Evolutionary conservation across 2,113 vertebrate genomes (phyloP), one percentile per base, ranked within the genome.

Genomic region (Zosterops lateralis): DNA sequence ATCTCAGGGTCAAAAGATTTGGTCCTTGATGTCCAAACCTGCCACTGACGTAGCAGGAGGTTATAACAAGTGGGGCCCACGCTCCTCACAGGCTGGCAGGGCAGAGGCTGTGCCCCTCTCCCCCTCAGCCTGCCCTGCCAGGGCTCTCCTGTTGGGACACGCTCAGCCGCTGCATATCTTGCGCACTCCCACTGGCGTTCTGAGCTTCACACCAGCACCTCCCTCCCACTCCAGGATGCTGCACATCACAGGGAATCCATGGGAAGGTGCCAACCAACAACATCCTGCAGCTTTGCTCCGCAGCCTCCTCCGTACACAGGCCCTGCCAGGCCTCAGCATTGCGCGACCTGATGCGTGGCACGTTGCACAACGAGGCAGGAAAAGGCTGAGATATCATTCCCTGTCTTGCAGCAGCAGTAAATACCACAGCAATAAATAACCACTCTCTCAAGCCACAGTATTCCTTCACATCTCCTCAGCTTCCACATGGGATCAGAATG

Each of bases 211-310:
- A 56, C 38, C 14, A 14, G 87, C 87, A 92, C 78, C 74, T 87
- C 53, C 93, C 93, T 94, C 78, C 57, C 73, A 64, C 85, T 48
- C 72, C 3, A 1, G 62, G 87, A 92, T 84, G 77, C 89, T 89
- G 87, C 51, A 62, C 87, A 75, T 89, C 80, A 73, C 60, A 92
- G 74, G 70, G 70, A 92, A 78, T 24, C 93, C 90, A 68, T 72
- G 95, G 70, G 81, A 89, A 89, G 87, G 48, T 82, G 87, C 93
- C 89, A 92, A 47, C 42, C 60, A n/a, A 54, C 82, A 87, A 71
- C 77, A 80, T 91, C 87, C 73, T 64, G 79, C 67, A 73, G 91
- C 62, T 57, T 36, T 0, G 3, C 80, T 80, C 70, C 0, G 3
- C 82, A 67, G 90, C 85, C 74, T 68, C 82, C 92, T 82, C 82